Percentiles rank a stretch among this genome's conserved stretches.
Evolutionary conservation across 2,797 vertebrate species (phyloP).

Genomic region (Choloepus didactylus): DNA sequence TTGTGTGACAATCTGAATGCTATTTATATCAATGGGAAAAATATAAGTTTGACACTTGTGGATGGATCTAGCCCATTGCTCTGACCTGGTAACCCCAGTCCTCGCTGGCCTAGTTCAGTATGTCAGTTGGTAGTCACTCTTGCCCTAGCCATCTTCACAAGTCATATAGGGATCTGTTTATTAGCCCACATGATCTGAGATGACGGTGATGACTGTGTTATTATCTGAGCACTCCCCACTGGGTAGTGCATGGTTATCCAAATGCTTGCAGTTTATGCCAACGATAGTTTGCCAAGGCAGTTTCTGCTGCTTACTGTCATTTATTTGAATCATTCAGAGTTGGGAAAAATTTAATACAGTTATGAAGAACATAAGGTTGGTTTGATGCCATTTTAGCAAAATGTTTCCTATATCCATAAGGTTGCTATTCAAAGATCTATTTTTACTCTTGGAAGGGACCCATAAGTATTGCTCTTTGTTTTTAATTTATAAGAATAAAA

Average conservation of each 20-base stretch:
- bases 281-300: neutral
- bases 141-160: neutral
- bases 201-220: neutral
- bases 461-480: neutral
- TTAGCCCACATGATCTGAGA: neutral
- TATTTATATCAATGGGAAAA: neutral
- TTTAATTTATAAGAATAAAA: constrained; percentile 3
- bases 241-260: fast-evolving
- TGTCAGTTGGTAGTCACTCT: neutral
- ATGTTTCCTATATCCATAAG: neutral
- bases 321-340: neutral
- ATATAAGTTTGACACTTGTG: neutral
- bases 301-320: neutral
- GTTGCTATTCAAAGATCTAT: neutral
- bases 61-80: neutral
- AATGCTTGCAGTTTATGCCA: neutral
- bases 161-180: neutral
- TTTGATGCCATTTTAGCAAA: neutral
- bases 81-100: neutral
- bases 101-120: neutral
- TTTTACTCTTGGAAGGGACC: neutral
- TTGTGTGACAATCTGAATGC: neutral
- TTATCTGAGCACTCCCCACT: fast-evolving
- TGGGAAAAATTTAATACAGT: neutral
- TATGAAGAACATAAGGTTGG: neutral